Base-by-base conservation (phyloP, 1,140 invertebrate species). In the Andrena cerasifolii region DNA sequence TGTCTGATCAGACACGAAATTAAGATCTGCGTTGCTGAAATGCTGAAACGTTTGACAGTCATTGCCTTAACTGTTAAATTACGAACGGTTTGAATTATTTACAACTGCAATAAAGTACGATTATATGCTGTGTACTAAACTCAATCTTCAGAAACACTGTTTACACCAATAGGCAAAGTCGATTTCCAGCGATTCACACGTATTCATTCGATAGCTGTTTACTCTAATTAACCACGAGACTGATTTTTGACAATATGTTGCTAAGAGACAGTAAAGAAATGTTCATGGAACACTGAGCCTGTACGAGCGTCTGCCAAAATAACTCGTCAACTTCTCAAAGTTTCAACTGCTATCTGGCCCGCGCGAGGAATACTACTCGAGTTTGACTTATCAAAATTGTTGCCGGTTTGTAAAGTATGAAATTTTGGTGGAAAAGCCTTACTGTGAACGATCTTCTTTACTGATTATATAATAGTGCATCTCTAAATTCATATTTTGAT, bases 261-360 rank as follows among this genome's bases (percentile, higher is more conserved):
- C 14, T 24, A n/a, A 24, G 40, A 33, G 68, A 78, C 74, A 24
- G 33, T 80, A 68, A 83, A 54, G 68, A 73, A 61, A 82, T 63
- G 53, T 61, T 56, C 61, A 36, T 63, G 58, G 56, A 53, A 62
- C 80, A 74, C 82, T 78, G 80, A 51, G 58, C 24, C 36, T 63
- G 59, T 45, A 58, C 49, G 36, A 63, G 75, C 58, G 65, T 78
- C 54, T 51, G 51, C 61, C 80, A 83, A 75, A 83, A 83, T 56
- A 83, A 74, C 66, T 82, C 40, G 66, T 67, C 58, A 61, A 63
- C 82, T 79, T 83, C 82, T 83, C 75, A 51, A 81, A 83, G 80
- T 83, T 83, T 83, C 33, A 43, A 47, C 82, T 78, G 80, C 80
- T 80, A 82, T 74, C 75, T 82, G 80, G 82, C 73, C 68, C 49